Conservation (phyloP, 2,888 invertebrate genomes). For the Ichneumoninae sp. region DNA sequence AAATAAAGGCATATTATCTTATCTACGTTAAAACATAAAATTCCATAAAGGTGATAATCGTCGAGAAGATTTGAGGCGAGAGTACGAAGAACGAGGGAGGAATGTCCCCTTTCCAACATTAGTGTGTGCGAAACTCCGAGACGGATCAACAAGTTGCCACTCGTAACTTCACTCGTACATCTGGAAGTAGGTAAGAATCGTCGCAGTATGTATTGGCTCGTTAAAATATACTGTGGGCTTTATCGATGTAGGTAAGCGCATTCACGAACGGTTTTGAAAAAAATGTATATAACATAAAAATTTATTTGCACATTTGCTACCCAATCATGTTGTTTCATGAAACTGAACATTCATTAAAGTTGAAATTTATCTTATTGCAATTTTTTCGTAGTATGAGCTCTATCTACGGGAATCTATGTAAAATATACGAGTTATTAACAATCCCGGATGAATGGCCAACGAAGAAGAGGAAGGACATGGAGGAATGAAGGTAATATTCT, state of each 20-base stretch:
- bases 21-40: slow-evolving; percentile 70
- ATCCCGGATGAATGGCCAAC: slow-evolving; percentile 30
- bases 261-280: neutral
- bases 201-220: neutral
- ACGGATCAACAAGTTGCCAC: slow-evolving; percentile 59
- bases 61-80: slow-evolving; percentile 1
- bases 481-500: slow-evolving; percentile 50
- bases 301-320: neutral
- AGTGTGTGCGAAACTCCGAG: slow-evolving; percentile 10
- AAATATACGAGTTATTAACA: slow-evolving; percentile 38
- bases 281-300: neutral
- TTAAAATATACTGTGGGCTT: slow-evolving; percentile 2
- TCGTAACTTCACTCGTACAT: slow-evolving; percentile 24
- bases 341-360: slow-evolving; percentile 8
- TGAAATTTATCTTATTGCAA: slow-evolving; percentile 34
- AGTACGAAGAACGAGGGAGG: neutral
- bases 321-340: neutral
- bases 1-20: slow-evolving; percentile 77
- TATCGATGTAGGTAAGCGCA: slow-evolving; percentile 32
- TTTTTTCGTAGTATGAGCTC: slow-evolving; percentile 8
- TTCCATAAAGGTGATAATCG: slow-evolving; percentile 47
- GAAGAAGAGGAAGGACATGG: slow-evolving; percentile 16
- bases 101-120: slow-evolving; percentile 35
- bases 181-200: slow-evolving; percentile 40
- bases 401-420: slow-evolving; percentile 11